Base-by-base conservation (phyloP, 2,888 invertebrate genomes). In the Lissonota sp. region DNA sequence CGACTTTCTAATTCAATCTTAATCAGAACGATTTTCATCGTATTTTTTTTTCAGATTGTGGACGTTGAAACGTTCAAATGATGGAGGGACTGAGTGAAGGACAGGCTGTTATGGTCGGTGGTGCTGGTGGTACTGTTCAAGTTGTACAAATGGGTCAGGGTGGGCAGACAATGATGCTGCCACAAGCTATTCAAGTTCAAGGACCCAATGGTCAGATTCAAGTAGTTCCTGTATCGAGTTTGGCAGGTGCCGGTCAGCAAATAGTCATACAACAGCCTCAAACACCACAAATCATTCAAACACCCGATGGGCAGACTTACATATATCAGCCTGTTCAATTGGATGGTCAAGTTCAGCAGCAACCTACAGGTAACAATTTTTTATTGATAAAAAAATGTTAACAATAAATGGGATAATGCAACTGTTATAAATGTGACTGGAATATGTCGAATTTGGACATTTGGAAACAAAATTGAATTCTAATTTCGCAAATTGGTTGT, bases 251-350 rank as follows among this genome's bases (percentile, higher is more conserved):
- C 4, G 94, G 94, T 12, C 94, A 94, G 42, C 94, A 95, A 88
- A 94, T 95, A 66, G 93, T 95, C 40, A 93, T 95, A 58, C 95
- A 95, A 84, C 94, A 95, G 71, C 94, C 95, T 5, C 95, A 94
- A 85, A 95, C 94, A 79, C 95, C 97, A 51, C 98, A 98, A 92
- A 93, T 98, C 55, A 96, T 98, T 46, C 98, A 98, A 92, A 96
- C 98, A 0, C 95, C 97, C 0, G 98, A 98, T 92, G 99, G 99
- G 0, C 98, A 98, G 93, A 98, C 98, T 0, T 97, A 97, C 87
- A 95, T 98, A 73, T 98, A 98, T 91, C 98, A 98, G 91, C 97
- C 97, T 0, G 94, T 95, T 44, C 93, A 95, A 58, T 90, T 95
- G 14, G 95, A 95, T 81, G 93, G 94, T 49, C 93, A 93, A 81